Conservation (phyloP, 2,888 invertebrate genomes). For the Nycteola revayana region DNA sequence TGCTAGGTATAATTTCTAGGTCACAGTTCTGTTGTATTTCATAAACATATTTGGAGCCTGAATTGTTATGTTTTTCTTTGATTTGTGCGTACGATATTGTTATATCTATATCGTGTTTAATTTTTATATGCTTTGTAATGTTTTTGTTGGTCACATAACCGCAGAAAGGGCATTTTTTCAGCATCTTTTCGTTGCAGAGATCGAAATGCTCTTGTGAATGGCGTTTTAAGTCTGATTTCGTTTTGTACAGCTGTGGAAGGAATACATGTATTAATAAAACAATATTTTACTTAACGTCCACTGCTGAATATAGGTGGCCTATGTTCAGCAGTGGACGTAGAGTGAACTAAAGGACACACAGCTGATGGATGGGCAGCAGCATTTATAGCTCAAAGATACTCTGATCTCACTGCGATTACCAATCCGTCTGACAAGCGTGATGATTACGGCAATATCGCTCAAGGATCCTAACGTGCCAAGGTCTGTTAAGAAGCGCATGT, state of each 20-base stretch:
- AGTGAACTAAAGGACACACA: too few species aligned
- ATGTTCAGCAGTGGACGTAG: too few species aligned
- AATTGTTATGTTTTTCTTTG: conserved; percentile 34
- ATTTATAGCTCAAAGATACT: too few species aligned
- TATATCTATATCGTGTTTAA: conserved; percentile 36
- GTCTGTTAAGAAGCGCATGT: too few species aligned
- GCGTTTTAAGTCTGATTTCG: conserved; percentile 45
- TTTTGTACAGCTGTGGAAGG: conserved; percentile 56
- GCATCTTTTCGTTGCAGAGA: conserved; percentile 46
- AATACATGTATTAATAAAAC: too few species aligned
- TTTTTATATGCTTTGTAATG: conserved; percentile 42
- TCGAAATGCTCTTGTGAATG: conserved; percentile 65
- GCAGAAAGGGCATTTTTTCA: conserved; percentile 65
- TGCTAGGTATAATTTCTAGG: conserved; percentile 61
- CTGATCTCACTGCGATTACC: too few species aligned
- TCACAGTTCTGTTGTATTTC: conserved; percentile 37
- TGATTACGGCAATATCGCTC: too few species aligned
- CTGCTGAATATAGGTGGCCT: too few species aligned
- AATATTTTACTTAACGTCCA: too few species aligned
- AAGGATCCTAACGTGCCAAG: too few species aligned
- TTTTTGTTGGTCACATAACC: conserved; percentile 42
- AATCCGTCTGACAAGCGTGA: too few species aligned
- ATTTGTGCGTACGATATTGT: conserved; percentile 37
- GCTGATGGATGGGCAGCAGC: too few species aligned
- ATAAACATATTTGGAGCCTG: conserved; percentile 48